Percentiles rank a stretch among this genome's conserved stretches.
These are phyloP conservation scores for Amazona ochrocephala DNA, from an alignment of 2,797 vertebrate species.

Conservation along the genomic window DNA sequence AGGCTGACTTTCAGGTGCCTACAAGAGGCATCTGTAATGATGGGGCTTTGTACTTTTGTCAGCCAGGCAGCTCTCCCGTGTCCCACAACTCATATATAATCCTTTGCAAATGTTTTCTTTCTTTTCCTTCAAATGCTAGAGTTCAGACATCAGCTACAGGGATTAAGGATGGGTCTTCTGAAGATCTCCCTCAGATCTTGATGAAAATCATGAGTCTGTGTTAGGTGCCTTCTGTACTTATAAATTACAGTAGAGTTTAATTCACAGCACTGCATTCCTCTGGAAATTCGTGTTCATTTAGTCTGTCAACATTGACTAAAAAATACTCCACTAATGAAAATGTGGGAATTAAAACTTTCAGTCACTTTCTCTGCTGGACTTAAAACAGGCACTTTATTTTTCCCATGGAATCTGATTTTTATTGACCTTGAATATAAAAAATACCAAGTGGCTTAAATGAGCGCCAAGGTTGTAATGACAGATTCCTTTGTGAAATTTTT, in stretches of 20 bases:
- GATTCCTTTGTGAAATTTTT: slow-evolving; percentile 54
- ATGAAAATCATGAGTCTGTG: slow-evolving; percentile 26
- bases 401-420: slow-evolving; percentile 33
- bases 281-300: slow-evolving; percentile 35
- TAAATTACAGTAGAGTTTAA: slow-evolving; percentile 22
- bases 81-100: slow-evolving; percentile 38
- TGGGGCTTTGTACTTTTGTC: slow-evolving; percentile 28
- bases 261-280: slow-evolving; percentile 11
- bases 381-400: background rate
- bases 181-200: slow-evolving; percentile 47
- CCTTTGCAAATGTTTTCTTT: slow-evolving; percentile 53
- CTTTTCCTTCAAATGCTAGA: slow-evolving; percentile 45
- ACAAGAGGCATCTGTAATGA: background rate
- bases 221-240: slow-evolving; percentile 18
- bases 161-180: slow-evolving; percentile 51
- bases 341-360: slow-evolving; percentile 30
- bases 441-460: slow-evolving; percentile 65
- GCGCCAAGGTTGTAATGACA: slow-evolving; percentile 34
- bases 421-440: slow-evolving; percentile 48
- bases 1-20: slow-evolving; percentile 16
- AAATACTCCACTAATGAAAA: background rate
- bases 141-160: background rate
- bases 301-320: slow-evolving; percentile 48
- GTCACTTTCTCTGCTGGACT: background rate
- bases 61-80: slow-evolving; percentile 15